These are phyloP conservation scores for Erpobdella octoculata DNA, from an alignment of 2,888 invertebrate species.

Conservation along the genomic window DNA sequence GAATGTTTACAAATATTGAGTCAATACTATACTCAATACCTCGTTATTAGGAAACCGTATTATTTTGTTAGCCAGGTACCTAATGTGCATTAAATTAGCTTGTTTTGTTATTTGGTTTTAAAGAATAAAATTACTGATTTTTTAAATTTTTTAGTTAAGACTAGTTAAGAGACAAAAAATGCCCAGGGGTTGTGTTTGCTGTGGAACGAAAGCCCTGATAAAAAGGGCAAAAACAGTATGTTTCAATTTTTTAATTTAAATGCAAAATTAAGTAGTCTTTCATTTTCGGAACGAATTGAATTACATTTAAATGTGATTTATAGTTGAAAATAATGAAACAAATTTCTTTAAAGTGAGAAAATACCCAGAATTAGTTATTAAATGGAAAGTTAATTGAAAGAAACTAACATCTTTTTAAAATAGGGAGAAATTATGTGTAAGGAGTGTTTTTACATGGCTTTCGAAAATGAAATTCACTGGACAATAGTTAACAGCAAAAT, in stretches of 20 bases:
- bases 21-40: no score
- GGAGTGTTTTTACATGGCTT: conserved; percentile 83
- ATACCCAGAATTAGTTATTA: no score
- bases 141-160: no score
- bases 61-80: neutral
- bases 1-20: no score
- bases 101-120: neutral
- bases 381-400: no score
- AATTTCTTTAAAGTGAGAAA: no score
- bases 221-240: conserved; percentile 53
- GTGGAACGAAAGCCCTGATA: conserved; percentile 42
- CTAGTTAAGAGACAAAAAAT: neutral
- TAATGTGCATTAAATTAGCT: neutral
- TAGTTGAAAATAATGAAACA: no score
- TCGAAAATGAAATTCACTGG: conserved; percentile 87
- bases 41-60: no score
- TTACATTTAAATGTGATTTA: no score
- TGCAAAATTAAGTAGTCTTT: neutral
- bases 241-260: neutral
- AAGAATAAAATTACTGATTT: neutral
- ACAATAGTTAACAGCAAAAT: conserved; percentile 74
- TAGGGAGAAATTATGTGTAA: conserved; percentile 79
- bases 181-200: conserved; percentile 6
- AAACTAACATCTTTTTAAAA: neutral
- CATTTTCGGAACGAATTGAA: neutral